Base-by-base conservation (phyloP, 2,888 invertebrate genomes). In the Diarsia rubi region DNA sequence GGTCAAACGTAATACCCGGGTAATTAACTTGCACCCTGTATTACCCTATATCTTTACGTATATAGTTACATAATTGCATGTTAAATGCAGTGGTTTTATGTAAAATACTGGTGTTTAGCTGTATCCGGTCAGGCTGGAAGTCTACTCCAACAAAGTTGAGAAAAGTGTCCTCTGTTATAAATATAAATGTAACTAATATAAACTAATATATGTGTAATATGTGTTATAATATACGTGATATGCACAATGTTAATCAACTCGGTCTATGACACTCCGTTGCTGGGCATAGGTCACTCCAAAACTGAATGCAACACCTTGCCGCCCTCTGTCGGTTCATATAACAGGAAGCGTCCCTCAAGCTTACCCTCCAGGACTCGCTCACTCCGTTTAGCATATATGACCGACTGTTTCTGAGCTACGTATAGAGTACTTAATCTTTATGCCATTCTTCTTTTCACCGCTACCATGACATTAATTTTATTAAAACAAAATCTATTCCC, bases 21-120 rank as follows among this genome's bases (percentile, higher is more conserved):
- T 75, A 62, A 82, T 82, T 75, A 67, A 60, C 37, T 68, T 72
- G 69, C 66, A 75, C 59, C n/a, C 5, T 64, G 49, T 49, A 37
- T 37, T 37, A 37, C 37, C 2, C 1, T 69, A 27, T 47, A 47
- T 71, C 27, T 42, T 24, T 6, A 37, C 12, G 11, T 31, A 31
- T 19, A n/a, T 21, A 59, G 5, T 45, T 8, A 59, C 74, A 19
- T 69, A n/a, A 31, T 24, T 42, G 52, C 66, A 37, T 47, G 11
- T 37, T 6, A 37, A 37, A 37, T 37, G 37, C 37, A 37, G 37
- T 37, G 37, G 37, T 37, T 37, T 37, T 37, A 37, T 37, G 37
- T 37, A 6, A 37, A 37, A 37, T 37, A 37, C 37, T 37, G 37
- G 8, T 37, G 8, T 8, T 37, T 37, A 8, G 37, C 37, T 37